Percentiles rank a stretch among this genome's conserved stretches.
Conservation (phyloP, 92 coral and sea anemone species). For the Umimayanthus chanpuru region DNA sequence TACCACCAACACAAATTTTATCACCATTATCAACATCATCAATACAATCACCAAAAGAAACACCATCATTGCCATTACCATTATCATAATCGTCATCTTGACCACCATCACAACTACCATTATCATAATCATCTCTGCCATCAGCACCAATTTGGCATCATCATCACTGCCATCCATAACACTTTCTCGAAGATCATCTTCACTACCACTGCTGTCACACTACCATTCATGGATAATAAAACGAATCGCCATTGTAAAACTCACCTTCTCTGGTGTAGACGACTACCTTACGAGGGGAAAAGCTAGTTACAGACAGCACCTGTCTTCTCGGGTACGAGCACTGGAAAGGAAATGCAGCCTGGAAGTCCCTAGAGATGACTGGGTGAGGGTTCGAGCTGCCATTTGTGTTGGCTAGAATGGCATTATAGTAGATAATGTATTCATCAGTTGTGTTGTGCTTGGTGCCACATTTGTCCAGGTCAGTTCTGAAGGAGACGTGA, state of each 20-base stretch:
- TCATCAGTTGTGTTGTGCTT: constrained; percentile 65
- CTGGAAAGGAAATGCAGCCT: constrained; percentile 82
- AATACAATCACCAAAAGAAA: not conserved
- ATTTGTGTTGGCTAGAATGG: constrained; percentile 64
- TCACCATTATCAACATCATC: too few relatives aligned
- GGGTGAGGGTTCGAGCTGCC: constrained; percentile 27
- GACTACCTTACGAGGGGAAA: constrained; percentile 81
- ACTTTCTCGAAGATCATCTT: too few relatives aligned
- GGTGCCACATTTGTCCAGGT: constrained; percentile 67
- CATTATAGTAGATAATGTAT: constrained; percentile 65
- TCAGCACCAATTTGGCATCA: too few relatives aligned
- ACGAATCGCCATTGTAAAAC: not conserved
- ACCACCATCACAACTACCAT: too few relatives aligned
- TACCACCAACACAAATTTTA: not conserved
- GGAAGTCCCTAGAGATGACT: constrained; percentile 72
- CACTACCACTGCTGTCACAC: too few relatives aligned
- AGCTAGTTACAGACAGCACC: constrained; percentile 73
- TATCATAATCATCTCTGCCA: too few relatives aligned
- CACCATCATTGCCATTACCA: not conserved
- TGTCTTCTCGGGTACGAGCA: constrained; percentile 72
- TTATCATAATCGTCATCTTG: not conserved
- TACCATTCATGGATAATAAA: not conserved
- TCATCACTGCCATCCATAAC: not conserved
- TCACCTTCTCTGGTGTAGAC: constrained; percentile 74
- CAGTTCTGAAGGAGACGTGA: constrained; percentile 40